phyloP scores from a whole-genome alignment of 2,888 invertebrate species.

The Hermaeophaga mercurialis region DNA sequence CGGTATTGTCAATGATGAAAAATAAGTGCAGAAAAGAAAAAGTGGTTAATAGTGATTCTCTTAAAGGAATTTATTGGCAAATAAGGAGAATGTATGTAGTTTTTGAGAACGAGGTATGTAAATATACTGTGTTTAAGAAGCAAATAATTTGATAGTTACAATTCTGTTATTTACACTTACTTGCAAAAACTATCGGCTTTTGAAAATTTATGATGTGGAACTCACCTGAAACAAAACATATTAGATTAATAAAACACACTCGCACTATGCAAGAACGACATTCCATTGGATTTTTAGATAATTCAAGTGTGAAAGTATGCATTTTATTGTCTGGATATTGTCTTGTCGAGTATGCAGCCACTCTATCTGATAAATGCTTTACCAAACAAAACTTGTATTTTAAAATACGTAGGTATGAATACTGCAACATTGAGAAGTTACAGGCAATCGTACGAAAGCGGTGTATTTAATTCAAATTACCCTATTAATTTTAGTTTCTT shows the following conservation, averaged over 20 bases:
- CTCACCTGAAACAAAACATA: slow-evolving; percentile 22
- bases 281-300: slow-evolving; percentile 23
- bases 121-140: too few relatives aligned
- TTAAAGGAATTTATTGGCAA: background rate
- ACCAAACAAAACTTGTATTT: slow-evolving; percentile 18
- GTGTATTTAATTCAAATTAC: too few relatives aligned
- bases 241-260: slow-evolving; percentile 15
- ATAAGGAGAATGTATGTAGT: too few relatives aligned
- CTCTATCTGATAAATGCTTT: slow-evolving; percentile 11
- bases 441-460: too few relatives aligned
- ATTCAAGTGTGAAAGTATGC: slow-evolving; percentile 23
- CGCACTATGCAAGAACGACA: slow-evolving; percentile 8
- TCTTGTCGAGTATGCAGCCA: slow-evolving; percentile 16
- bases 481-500: too few relatives aligned
- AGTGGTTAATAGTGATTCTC: background rate
- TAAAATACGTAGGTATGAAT: too few relatives aligned
- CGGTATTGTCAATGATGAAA: background rate
- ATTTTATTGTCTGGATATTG: slow-evolving; percentile 22
- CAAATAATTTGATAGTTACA: too few relatives aligned
- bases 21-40: slow-evolving; percentile 7
- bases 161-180: too few relatives aligned
- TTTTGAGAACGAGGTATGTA: too few relatives aligned
- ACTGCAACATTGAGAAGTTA: too few relatives aligned
- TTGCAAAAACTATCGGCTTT: too few relatives aligned
- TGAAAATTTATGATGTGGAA: background rate